Evolutionary conservation across 2,888 invertebrate genomes (phyloP).

Genomic region (Phanerotoma sp.): DNA sequence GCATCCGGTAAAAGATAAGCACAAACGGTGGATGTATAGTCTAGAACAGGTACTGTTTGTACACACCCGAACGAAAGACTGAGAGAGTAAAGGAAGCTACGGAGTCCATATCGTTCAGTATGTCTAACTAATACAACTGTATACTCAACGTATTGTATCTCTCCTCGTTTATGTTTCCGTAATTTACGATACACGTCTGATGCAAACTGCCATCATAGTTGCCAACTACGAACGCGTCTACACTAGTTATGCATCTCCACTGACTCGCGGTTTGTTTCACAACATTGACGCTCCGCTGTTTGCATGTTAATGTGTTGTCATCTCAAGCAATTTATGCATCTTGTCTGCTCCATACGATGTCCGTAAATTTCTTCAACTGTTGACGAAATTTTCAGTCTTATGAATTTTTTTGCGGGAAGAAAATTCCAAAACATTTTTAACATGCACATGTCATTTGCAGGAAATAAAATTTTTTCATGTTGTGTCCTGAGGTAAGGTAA

Average conservation of each 20-base stretch:
- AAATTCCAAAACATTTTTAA: no score
- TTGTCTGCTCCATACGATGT: neutral
- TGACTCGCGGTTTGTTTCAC: neutral
- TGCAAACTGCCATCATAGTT: conserved; percentile 5
- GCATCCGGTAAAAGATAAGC: conserved; percentile 42
- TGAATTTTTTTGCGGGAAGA: no score
- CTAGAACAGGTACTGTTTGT: conserved; percentile 5
- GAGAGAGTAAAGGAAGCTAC: conserved; percentile 1
- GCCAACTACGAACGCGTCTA: neutral
- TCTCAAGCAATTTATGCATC: neutral
- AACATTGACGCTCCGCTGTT: neutral
- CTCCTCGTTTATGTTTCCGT: conserved; percentile 34
- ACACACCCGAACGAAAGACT: neutral
- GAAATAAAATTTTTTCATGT: no score
- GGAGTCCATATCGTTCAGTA: conserved; percentile 22
- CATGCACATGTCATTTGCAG: no score
- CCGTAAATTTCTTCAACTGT: neutral
- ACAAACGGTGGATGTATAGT: conserved; percentile 25
- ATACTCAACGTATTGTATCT: conserved; percentile 30
- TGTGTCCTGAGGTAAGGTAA: no score
- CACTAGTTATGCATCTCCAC: neutral
- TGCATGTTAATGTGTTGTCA: neutral
- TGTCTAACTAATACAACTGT: conserved; percentile 18
- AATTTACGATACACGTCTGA: conserved; percentile 40
- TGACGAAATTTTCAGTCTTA: no score